Percentiles rank a stretch among this genome's conserved stretches.
These are phyloP conservation scores for Drosophila nigrodunni DNA, from an alignment of 1,140 invertebrate species.

Conservation along the genomic window DNA sequence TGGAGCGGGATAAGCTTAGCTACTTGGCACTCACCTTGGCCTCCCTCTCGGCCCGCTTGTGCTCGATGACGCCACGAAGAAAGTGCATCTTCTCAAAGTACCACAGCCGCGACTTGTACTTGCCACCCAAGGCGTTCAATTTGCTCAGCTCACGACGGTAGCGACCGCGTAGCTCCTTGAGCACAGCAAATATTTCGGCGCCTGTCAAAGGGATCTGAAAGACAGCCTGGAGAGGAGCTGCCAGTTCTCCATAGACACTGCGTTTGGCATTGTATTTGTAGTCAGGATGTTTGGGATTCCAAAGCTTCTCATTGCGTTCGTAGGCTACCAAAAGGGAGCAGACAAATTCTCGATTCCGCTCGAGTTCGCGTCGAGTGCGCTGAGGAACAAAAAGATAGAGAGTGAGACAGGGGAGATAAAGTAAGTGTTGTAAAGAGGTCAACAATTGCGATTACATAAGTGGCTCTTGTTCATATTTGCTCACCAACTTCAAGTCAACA, in stretches of 20 bases:
- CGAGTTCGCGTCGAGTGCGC: conserved; percentile 67
- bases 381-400: not conserved
- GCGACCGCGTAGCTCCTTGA: conserved; percentile 67
- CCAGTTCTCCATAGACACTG: conserved; percentile 66
- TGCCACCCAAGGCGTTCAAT: conserved; percentile 51
- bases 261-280: conserved; percentile 80
- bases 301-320: conserved; percentile 72
- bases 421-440: conserved; percentile 6
- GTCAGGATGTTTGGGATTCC: conserved; percentile 76
- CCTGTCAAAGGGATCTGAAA: conserved; percentile 64
- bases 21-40: conserved; percentile 53
- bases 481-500: conserved; percentile 58
- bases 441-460: conserved; percentile 29
- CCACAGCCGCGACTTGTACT: conserved; percentile 71
- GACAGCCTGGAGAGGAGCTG: conserved; percentile 55
- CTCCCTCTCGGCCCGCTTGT: conserved; percentile 67
- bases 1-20: not conserved
- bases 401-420: not conserved
- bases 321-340: conserved; percentile 63
- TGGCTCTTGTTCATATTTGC: conserved; percentile 32
- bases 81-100: conserved; percentile 75
- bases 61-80: conserved; percentile 66
- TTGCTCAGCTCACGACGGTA: conserved; percentile 71
- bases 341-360: conserved; percentile 72
- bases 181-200: conserved; percentile 66